These are phyloP conservation scores for Athrips mouffetella DNA, from an alignment of 2,888 invertebrate genomes.

Conservation along the genomic window DNA sequence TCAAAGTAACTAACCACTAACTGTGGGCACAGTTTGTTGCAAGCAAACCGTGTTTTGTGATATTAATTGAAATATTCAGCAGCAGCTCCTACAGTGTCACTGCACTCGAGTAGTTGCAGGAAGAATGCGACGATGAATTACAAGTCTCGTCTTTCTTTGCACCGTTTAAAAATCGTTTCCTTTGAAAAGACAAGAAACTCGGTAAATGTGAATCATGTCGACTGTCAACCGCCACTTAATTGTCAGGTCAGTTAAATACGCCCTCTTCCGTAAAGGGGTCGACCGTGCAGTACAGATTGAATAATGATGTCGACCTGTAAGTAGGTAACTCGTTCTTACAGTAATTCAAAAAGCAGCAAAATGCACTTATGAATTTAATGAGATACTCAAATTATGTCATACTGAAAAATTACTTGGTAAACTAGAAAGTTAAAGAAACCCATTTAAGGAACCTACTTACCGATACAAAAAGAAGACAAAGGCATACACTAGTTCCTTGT, in stretches of 20 bases:
- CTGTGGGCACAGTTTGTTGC: neutral
- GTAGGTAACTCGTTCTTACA: neutral
- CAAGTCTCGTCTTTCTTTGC: constrained; percentile 25
- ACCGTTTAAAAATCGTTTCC: constrained; percentile 31
- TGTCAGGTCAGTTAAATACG: constrained; percentile 42
- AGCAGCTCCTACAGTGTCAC: neutral
- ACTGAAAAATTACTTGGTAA: neutral
- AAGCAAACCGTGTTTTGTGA: constrained; percentile 3
- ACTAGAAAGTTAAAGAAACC: constrained; percentile 4
- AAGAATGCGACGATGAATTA: constrained; percentile 29
- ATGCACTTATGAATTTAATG: constrained; percentile 4
- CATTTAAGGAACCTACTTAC: neutral
- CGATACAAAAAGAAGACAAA: constrained; percentile 3
- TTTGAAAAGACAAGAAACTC: constrained; percentile 33
- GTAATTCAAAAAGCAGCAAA: neutral
- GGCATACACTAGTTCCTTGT: constrained; percentile 10
- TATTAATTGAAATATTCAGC: constrained; percentile 7
- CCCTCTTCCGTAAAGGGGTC: constrained; percentile 14
- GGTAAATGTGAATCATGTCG: constrained; percentile 51
- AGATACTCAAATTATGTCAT: constrained; percentile 3
- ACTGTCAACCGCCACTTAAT: constrained; percentile 52
- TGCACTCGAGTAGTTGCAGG: constrained; percentile 17
- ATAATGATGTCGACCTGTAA: constrained; percentile 4
- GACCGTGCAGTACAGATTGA: constrained; percentile 9
- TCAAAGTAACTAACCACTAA: neutral